Evolutionary conservation across 2,113 vertebrate species (phyloP).

Genomic region (Gadus macrocephalus): DNA sequence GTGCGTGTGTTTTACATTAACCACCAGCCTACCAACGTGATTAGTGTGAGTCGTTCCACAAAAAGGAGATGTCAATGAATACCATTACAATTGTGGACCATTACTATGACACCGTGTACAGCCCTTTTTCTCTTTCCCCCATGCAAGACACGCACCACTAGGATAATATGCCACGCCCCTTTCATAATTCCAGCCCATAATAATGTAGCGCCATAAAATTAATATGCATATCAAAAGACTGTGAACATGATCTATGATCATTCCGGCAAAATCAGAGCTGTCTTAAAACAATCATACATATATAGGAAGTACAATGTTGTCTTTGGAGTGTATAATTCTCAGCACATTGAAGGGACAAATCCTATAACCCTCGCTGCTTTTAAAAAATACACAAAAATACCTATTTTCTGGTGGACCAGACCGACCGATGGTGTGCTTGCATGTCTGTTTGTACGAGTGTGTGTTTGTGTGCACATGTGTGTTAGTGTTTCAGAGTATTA

Average conservation of each 20-base stretch:
- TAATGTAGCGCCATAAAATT: no score
- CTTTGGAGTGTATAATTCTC: slow-evolving; percentile 58
- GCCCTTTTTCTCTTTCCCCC: background rate
- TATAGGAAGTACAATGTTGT: slow-evolving; percentile 55
- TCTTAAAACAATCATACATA: slow-evolving; percentile 13
- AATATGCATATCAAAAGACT: no score
- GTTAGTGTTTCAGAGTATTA: no score
- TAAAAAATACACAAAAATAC: slow-evolving; percentile 62
- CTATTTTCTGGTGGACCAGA: slow-evolving; percentile 52
- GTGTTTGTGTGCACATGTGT: background rate
- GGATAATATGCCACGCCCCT: no score
- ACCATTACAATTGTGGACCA: no score
- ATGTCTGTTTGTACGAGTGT: slow-evolving; percentile 2
- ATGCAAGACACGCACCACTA: no score
- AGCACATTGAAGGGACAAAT: slow-evolving; percentile 69
- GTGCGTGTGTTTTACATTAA: slow-evolving; percentile 36
- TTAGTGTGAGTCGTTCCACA: slow-evolving; percentile 41
- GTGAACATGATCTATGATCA: no score
- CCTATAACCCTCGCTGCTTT: slow-evolving; percentile 63
- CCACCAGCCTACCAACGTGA: slow-evolving; percentile 33
- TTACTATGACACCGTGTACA: no score
- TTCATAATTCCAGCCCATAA: no score
- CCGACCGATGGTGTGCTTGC: slow-evolving; percentile 8
- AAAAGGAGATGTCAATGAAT: slow-evolving; percentile 3
- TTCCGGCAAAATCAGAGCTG: no score